Evolutionary conservation across 2,888 invertebrate genomes (phyloP), one percentile per base, ranked within the genome.

Genomic region (Sturmia bella): DNA sequence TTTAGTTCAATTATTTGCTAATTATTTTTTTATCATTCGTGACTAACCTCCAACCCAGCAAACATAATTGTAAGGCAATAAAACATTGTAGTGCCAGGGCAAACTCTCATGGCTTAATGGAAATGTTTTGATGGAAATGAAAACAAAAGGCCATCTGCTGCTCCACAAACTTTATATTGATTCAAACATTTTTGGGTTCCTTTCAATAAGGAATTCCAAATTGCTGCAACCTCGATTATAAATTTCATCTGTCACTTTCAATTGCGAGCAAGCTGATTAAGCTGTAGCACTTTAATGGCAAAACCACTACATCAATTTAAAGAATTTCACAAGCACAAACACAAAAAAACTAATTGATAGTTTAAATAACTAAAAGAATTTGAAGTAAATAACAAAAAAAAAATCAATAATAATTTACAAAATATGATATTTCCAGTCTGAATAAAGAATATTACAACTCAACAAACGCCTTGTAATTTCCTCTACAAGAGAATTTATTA

Each of bases 241-340:
- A 50, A 50, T 48, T 50, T 59, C 24, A 39, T 13, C 32, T 61
- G 61, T 52, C 72, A 61, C 41, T 61, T 72, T 72, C 72, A 72
- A 61, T 72, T 72, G 70, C 39, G 39, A n/a, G 2, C 0, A 41
- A 17, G 19, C 2, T 32, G 13, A 59, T 48, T 12, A 19, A 70
- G 39, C 45, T 45, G 21, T 9, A 32, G 13, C 21, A 37, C 48
- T 48, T 57, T 13, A 45, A 43, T 69, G 41, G 0, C 6, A 24
- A 56, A 43, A 9, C 1, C 27, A 37, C 48, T 7, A 21, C 32
- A 69, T 32, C n/a, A 69, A 37, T 45, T 45, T 17, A 45, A 69
- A 57, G n/a, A n/a, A n/a, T n/a, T n/a, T 50, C n/a, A 50, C 11
- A 32, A 17, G 5, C 21, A 41, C 1, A 41, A 39, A 17, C 7